Evolutionary conservation across 2,113 vertebrate genomes (phyloP), one percentile per base, ranked within the genome.

Genomic region (Phycodurus eques): DNA sequence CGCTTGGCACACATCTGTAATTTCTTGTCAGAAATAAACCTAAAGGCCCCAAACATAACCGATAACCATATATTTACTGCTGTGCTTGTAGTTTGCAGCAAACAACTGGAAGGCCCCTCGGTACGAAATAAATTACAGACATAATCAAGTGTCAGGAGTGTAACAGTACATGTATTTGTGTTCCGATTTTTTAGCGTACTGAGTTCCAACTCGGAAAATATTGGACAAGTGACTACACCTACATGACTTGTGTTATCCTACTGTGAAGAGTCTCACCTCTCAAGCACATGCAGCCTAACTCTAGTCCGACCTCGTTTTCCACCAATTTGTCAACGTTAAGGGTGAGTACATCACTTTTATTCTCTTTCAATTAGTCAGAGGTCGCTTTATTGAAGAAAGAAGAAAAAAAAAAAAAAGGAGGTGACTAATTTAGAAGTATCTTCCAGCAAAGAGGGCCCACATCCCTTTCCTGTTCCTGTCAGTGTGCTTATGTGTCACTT

Each of bases 401-500:
- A 1, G 27, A 27, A 1, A 39, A 39, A 39, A 39, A 39, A n/a
- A 44, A 51, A 14, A 57, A 43, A 2, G 15, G 8, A 19, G 33
- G 43, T 27, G 15, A 46, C 1, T 42, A 27, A 56, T 49, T 80
- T 73, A 66, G 10, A 49, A 42, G 53, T 75, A 22, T 74, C n/a
- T 51, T 44, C 67, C 49, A 20, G 27, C 47, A 66, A 42, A 57
- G 17, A 43, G 60, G 49, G 71, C 51, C 35, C 51, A 4, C 39
- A 72, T 68, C 54, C 72, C 22, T 20, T 68, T 46, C 57, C 5
- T 67, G 33, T 84, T 82, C 67, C 78, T 19, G 19, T 71, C 62
- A 79, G 47, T 71, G 70, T 61, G 69, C 44, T 76, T 54, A 83
- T 76, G 70, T 75, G 77, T 80, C 77, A 80, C 59, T 82, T 78